Base-by-base conservation (phyloP, 2,888 invertebrate species). In the Mythimna pallens region DNA sequence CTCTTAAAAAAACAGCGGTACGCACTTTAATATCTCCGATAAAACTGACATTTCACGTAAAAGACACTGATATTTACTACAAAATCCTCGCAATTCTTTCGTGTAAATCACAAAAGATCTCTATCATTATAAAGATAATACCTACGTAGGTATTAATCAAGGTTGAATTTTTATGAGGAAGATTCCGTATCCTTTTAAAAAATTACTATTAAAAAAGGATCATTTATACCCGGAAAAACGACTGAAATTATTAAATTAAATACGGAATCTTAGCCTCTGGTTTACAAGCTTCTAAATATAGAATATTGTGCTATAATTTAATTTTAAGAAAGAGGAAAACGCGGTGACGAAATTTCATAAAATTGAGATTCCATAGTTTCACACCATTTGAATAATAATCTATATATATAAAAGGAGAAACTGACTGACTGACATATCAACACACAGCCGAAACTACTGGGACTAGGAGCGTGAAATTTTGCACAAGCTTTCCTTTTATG, bases 31-130 rank as follows among this genome's bases (percentile, higher is more conserved):
- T 6, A 14, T n/a, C 67, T 12, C 20, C 9, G 36, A 68, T 77
- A 55, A 40, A 61, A 67, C 14, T 55, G 17, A 9, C 22, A 52
- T 43, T 22, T 50, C 14, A 52, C 25, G 17, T 50, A 62, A 65
- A 62, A 43, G 10, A 65, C 64, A 80, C 50, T 65, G 61, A 74
- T 66, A 47, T 43, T 52, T 54, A 22, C 65, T 52, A 52, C 43
- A 55, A 34, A 61, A 80, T 40, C 62, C 20, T 62, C 22, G 52
- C 22, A 58, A 77, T 65, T 80, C 47, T 74, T 80, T 52, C 17
- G 40, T 65, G 58, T 54, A 43, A 62, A 64, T 65, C 63, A 30
- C 17, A 30, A 40, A 43, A 36, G 9, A 4, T 30, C 3, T 57
- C 17, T 40, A 71, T 57, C 36, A 25, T 9, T 52, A 20, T 34